A percentile compares a stretch with the other conserved stretches of the same genome.
Conservation (phyloP, 2,113 vertebrate species). For the Electrona antarctica region DNA sequence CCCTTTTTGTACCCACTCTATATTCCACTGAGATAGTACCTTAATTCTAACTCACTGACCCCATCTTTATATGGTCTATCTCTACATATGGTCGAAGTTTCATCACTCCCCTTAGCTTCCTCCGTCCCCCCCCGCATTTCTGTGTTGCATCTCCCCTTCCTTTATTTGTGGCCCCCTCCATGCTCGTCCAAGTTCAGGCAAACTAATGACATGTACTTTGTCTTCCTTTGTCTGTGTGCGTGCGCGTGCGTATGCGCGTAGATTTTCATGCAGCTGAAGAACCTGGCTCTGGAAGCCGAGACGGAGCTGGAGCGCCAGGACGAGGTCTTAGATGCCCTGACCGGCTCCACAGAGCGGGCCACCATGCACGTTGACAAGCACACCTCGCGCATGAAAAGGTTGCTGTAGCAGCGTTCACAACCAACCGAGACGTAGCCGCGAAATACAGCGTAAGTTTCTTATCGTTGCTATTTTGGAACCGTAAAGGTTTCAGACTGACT, state of each 20-base stretch:
- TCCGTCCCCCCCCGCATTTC: constrained; percentile 10
- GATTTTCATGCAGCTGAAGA: constrained; percentile 92
- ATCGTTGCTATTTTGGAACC: background rate
- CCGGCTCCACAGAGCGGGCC: constrained; percentile 80
- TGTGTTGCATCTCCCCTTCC: constrained; percentile 12
- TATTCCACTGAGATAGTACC: background rate
- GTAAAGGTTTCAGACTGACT: no score
- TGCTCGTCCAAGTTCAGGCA: constrained; percentile 6
- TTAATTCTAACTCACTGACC: constrained; percentile 32
- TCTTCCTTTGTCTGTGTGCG: background rate
- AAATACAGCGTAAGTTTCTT: constrained; percentile 31
- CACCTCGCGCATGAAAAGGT: constrained; percentile 83
- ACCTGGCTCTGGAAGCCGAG: constrained; percentile 88
- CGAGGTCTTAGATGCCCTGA: constrained; percentile 83
- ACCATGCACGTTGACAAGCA: constrained; percentile 85
- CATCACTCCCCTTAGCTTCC: background rate
- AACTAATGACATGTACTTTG: constrained; percentile 24
- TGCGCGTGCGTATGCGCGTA: constrained; percentile 55
- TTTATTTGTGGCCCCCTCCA: constrained; percentile 33
- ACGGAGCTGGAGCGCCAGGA: constrained; percentile 91
- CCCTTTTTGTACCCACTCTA: background rate
- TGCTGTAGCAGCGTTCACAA: constrained; percentile 74
- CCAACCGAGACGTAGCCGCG: constrained; percentile 10
- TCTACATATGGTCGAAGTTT: constrained; percentile 30
- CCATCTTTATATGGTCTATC: constrained; percentile 9